Evolutionary conservation across 2,113 vertebrate species (phyloP).

Genomic region (Peromyscus maniculatus): DNA sequence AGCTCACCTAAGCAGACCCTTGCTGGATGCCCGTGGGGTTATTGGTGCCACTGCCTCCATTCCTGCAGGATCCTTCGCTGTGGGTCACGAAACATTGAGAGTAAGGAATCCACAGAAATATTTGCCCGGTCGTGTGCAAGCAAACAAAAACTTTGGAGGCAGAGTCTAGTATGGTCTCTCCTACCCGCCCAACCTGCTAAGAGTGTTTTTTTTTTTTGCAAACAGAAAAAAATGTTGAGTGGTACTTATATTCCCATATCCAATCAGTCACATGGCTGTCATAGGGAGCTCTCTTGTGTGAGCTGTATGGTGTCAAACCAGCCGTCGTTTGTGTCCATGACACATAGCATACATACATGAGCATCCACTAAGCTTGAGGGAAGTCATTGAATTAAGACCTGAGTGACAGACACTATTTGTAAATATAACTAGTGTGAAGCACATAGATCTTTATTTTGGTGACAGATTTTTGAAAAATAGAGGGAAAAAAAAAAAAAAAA

Average conservation of each 20-base stretch:
- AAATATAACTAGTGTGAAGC: constrained; percentile 80
- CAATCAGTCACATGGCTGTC: constrained; percentile 44
- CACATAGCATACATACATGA: neutral
- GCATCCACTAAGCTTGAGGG: constrained; percentile 63
- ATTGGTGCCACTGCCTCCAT: neutral
- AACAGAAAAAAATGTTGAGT: constrained; percentile 43
- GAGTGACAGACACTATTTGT: constrained; percentile 74
- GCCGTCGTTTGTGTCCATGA: constrained; percentile 52
- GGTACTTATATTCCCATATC: constrained; percentile 53
- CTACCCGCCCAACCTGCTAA: neutral
- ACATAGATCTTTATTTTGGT: constrained; percentile 78
- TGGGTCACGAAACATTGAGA: neutral
- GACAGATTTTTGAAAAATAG: constrained; percentile 59
- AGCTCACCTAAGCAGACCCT: neutral
- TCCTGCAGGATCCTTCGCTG: neutral
- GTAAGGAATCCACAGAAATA: constrained; percentile 8
- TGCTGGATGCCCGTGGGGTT: neutral
- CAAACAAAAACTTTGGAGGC: neutral
- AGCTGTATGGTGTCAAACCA: constrained; percentile 59
- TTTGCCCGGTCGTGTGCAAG: neutral
- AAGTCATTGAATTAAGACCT: constrained; percentile 70
- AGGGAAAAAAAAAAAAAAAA: constrained; percentile 31
- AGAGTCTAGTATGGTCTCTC: constrained; percentile 3
- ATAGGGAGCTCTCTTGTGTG: constrained; percentile 25
- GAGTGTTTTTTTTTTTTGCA: constrained; percentile 24